A percentile compares a stretch with the other conserved stretches of the same genome.
Evolutionary conservation across 2,113 vertebrate genomes (phyloP).

Genomic region (Larimichthys crocea): DNA sequence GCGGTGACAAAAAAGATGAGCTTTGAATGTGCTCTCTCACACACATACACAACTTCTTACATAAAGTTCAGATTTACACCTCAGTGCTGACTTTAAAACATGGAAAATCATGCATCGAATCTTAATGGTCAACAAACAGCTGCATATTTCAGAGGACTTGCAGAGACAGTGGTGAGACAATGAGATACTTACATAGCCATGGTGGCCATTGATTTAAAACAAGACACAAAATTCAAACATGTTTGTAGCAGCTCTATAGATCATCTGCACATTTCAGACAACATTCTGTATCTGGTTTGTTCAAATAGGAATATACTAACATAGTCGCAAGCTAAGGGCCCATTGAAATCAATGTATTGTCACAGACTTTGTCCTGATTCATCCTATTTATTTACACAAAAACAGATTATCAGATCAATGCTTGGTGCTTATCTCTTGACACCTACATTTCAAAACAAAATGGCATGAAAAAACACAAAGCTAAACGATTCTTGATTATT

Average conservation of each 20-base stretch:
- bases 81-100: not conserved
- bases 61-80: not conserved
- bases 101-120: not conserved
- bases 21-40: conserved; percentile 27
- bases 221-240: not conserved
- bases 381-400: not conserved
- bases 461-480: not conserved
- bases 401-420: not conserved
- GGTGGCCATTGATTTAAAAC: not conserved
- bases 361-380: not conserved
- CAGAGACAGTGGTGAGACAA: not conserved
- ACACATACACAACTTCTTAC: not conserved
- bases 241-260: not conserved
- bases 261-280: not conserved
- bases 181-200: not conserved
- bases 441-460: not conserved
- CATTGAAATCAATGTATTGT: not conserved
- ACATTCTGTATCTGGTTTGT: not conserved
- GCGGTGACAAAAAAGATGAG: conserved; percentile 53
- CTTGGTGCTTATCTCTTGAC: too few species aligned
- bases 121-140: not conserved
- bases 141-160: not conserved
- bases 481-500: not conserved
- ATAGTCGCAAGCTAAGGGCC: not conserved
- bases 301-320: not conserved